Conservation (phyloP, 2,797 vertebrate species). For the Siniperca scherzeri region DNA sequence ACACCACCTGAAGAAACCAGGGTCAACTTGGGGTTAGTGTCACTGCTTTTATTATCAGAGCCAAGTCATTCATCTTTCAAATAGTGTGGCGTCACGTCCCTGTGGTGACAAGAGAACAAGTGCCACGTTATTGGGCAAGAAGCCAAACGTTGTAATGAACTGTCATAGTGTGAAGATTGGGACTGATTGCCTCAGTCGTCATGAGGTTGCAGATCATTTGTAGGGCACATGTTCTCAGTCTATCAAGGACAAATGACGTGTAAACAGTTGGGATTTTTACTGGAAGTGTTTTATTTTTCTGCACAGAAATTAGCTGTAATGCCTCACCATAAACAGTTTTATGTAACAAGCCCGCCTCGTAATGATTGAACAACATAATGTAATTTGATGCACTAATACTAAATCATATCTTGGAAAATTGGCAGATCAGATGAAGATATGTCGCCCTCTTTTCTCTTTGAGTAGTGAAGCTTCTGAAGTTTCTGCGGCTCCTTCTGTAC, state of each 20-base stretch:
- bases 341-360: neutral
- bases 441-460: neutral
- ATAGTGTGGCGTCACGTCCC: slow-evolving; percentile 59
- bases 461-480: neutral
- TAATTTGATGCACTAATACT: slow-evolving; percentile 11
- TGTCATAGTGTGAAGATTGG: slow-evolving; percentile 79
- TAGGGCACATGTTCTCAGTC: slow-evolving; percentile 39
- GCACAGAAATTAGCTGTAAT: neutral
- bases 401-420: slow-evolving; percentile 2
- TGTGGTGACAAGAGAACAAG: slow-evolving; percentile 79
- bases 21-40: slow-evolving; percentile 36
- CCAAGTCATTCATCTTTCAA: slow-evolving; percentile 71
- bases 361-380: neutral
- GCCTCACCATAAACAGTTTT: slow-evolving; percentile 3
- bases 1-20: slow-evolving; percentile 8
- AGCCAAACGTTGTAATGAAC: slow-evolving; percentile 89
- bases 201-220: slow-evolving; percentile 61
- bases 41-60: slow-evolving; percentile 51
- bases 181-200: slow-evolving; percentile 80
- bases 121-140: slow-evolving; percentile 79
- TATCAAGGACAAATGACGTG: slow-evolving; percentile 67
- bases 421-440: slow-evolving; percentile 1
- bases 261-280: slow-evolving; percentile 27
- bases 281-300: slow-evolving; percentile 20
- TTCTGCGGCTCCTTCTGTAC: neutral